Base-by-base conservation (phyloP, 2,113 vertebrate species). In the Etheostoma spectabile region DNA sequence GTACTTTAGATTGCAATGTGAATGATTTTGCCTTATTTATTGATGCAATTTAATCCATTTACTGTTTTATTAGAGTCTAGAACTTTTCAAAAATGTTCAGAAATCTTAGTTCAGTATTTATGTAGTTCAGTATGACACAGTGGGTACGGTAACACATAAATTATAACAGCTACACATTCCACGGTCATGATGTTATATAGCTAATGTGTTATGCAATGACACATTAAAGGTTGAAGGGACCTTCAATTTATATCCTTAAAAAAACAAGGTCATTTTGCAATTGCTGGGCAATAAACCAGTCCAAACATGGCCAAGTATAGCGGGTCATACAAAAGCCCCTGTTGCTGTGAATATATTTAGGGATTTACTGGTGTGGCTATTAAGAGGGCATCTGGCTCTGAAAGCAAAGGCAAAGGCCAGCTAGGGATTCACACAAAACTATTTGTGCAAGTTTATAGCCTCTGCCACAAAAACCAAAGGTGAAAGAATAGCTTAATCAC, bases 311-410 rank as follows among this genome's bases (percentile, higher is more conserved):
- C 66, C 42, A 67, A 80, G 68, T 52, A 65, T 38, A 57, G 15
- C 45, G 71, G 84, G 73, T 87, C 78, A 57, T 53, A 74, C 61
- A 74, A 80, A 89, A 79, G 67, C 52, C 65, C 74, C 49, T 13
- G 66, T 68, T 81, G 65, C 64, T 83, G 80, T 73, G 78, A 85
- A 82, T 85, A 81, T 70, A 85, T 88, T 89, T 85, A 22, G 65
- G 63, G 77, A 79, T 91, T 91, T 86, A 88, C 68, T 84, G 71
- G 63, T 55, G 49, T 35, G 24, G 59, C 74, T 80, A 82, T 88
- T 83, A 88, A 90, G 80, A 86, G 89, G 80, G 79, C 82, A 88
- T 68, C 77, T 83, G 88, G 80, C 84, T 75, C 55, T 66, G 62
- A 80, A 87, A 88, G 86, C 79, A 88, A 87, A 87, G 78, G 67